These are phyloP conservation scores for Lasioglossum leucozonium DNA, from an alignment of 2,888 invertebrate species.

Conservation along the genomic window DNA sequence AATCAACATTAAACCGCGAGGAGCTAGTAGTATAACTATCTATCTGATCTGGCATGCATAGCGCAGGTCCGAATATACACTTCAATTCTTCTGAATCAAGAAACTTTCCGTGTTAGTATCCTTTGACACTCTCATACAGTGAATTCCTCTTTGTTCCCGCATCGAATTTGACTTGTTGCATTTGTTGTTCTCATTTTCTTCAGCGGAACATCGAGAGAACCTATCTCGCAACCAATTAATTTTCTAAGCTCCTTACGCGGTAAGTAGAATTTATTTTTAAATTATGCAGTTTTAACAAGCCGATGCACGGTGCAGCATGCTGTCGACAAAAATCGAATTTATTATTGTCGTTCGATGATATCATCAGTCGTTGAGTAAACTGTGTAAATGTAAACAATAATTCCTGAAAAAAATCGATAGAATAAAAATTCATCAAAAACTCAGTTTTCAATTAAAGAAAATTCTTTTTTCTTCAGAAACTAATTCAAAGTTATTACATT, in stretches of 20 bases:
- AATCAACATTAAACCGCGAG: constrained; percentile 3
- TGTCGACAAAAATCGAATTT: neutral
- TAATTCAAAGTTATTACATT: neutral
- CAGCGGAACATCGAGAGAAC: neutral
- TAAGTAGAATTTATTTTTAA: neutral
- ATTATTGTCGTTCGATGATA: neutral
- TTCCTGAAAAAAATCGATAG: neutral
- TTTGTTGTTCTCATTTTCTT: neutral
- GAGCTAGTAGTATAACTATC: constrained; percentile 53
- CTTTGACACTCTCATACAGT: constrained; percentile 30
- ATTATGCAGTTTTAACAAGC: neutral
- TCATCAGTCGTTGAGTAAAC: neutral
- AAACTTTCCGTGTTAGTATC: constrained; percentile 46
- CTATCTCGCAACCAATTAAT: neutral
- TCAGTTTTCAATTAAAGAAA: too few relatives aligned
- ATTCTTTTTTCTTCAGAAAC: neutral
- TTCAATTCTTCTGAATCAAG: constrained; percentile 55
- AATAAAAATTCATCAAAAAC: too few relatives aligned
- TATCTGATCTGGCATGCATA: constrained; percentile 65
- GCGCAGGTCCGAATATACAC: constrained; percentile 58
- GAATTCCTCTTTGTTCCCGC: constrained; percentile 12
- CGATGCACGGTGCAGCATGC: neutral
- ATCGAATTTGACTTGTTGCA: constrained; percentile 47
- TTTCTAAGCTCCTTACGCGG: neutral
- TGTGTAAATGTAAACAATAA: neutral